Base-by-base conservation (phyloP, 2,888 invertebrate genomes). In the Gasteruption jaculator region DNA sequence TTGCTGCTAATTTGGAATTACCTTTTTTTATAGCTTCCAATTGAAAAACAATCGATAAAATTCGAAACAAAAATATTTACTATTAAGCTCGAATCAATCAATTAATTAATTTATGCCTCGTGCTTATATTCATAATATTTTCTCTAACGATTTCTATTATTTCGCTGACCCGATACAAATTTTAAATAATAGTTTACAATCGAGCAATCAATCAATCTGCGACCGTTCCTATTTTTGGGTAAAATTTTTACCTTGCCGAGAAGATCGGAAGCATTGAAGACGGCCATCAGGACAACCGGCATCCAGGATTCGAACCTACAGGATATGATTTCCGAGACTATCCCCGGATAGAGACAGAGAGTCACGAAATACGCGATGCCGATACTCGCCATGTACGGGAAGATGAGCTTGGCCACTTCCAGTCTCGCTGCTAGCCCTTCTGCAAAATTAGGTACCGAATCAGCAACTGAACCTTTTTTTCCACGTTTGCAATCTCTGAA, bases 381-480 rank as follows among this genome's bases (percentile, higher is more conserved):
- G 53, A 93, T 92, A 16, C 89, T 86, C 26, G 88, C 78, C 91
- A 93, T 93, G 71, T 91, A 91, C 0, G 91, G 91, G 72, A 89
- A 91, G 50, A 92, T 87, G 1, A 83, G 79, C 53, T 85, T 85
- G 0, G 90, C 85, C 2, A 91, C 91, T 47, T 85, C 83, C 80
- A 86, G 82, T 21, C 92, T 76, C 1, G 86, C 82, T 39, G 76
- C 61, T 2, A 86, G 70, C 3, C 86, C 86, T 49, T 81, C 88
- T 89, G 65, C 16, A 68, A 70, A 36, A 24, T 7, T 8, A 30
- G n/a, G n/a, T n/a, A n/a, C n/a, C n/a, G n/a, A n/a, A n/a, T n/a
- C n/a, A n/a, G n/a, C n/a, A n/a, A n/a, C n/a, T n/a, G n/a, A n/a
- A n/a, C n/a, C n/a, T n/a, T n/a, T n/a, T n/a, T n/a, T n/a, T n/a